A percentile compares a stretch with the other conserved stretches of the same genome.
phyloP scores from a whole-genome alignment of 2,797 vertebrate species.

The Tangara arthus region DNA sequence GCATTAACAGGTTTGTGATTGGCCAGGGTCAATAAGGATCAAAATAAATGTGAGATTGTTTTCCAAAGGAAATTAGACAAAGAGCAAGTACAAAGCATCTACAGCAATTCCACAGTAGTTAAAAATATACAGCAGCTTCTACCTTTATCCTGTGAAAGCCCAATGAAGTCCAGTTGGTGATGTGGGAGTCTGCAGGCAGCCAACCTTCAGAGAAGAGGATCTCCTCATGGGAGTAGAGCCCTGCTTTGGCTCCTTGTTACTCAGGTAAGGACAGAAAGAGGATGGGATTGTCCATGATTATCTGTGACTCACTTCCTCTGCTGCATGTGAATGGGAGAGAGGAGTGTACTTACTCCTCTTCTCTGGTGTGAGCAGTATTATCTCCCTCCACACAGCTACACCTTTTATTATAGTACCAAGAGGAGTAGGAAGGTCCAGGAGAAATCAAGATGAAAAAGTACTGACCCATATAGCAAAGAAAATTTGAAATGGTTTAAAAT shows the following conservation, averaged over 20 bases:
- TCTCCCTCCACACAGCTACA: background rate
- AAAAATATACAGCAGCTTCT: background rate
- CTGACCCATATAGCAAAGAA: background rate
- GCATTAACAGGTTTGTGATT: background rate
- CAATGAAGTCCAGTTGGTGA: background rate
- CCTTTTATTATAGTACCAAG: background rate
- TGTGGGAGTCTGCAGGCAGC: background rate
- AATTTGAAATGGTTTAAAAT: background rate
- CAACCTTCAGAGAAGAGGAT: background rate
- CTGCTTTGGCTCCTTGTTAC: background rate
- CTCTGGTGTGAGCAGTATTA: fast-evolving
- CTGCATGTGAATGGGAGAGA: background rate
- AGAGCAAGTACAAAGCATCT: background rate
- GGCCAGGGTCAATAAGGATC: background rate
- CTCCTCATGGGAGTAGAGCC: background rate
- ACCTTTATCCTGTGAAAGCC: background rate
- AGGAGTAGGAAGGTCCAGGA: background rate
- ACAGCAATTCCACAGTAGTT: background rate
- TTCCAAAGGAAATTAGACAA: background rate
- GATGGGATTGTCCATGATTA: background rate
- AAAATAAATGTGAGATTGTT: background rate
- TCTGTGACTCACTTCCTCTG: background rate
- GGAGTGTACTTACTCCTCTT: background rate
- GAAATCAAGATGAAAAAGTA: background rate
- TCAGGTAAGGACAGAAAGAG: background rate